Percentiles rank a stretch among this genome's conserved stretches.
Conservation (phyloP, 2,113 vertebrate genomes). For the Gambusia holbrooki region DNA sequence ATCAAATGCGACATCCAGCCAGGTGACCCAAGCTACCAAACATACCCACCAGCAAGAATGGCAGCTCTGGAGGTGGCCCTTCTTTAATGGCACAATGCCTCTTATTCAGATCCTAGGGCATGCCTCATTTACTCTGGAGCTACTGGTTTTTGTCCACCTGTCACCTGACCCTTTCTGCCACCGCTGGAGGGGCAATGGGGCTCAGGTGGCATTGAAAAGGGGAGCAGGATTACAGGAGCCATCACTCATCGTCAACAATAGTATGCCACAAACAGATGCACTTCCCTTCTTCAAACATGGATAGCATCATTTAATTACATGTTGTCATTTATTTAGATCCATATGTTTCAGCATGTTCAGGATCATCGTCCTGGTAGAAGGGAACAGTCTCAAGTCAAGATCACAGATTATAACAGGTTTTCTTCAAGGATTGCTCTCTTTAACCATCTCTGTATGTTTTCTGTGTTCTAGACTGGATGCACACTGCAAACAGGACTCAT, state of each 20-base stretch:
- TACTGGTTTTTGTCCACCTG: slow-evolving; percentile 76
- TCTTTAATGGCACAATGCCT: slow-evolving; percentile 68
- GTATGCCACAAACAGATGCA: slow-evolving; percentile 30
- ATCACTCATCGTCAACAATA: slow-evolving; percentile 53
- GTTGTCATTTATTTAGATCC: slow-evolving; percentile 40
- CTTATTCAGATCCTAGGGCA: slow-evolving; percentile 67
- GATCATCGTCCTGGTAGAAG: neutral
- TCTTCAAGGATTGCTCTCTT: neutral
- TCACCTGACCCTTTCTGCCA: slow-evolving; percentile 72
- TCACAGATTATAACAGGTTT: neutral
- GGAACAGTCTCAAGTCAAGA: neutral
- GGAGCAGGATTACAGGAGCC: slow-evolving; percentile 35
- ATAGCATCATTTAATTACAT: neutral
- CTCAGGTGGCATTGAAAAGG: slow-evolving; percentile 67
- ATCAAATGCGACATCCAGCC: slow-evolving; percentile 21
- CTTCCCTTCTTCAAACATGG: neutral
- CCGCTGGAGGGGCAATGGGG: slow-evolving; percentile 43
- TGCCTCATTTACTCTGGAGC: slow-evolving; percentile 77
- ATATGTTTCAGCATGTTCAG: neutral
- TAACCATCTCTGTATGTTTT: neutral
- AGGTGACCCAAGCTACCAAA: slow-evolving; percentile 50
- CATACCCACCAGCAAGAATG: slow-evolving; percentile 64
- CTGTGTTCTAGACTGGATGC: neutral
- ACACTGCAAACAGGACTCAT: neutral
- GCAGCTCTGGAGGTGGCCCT: slow-evolving; percentile 63